phyloP scores from a whole-genome alignment of 1,140 invertebrate species.

The Sipha flava region DNA sequence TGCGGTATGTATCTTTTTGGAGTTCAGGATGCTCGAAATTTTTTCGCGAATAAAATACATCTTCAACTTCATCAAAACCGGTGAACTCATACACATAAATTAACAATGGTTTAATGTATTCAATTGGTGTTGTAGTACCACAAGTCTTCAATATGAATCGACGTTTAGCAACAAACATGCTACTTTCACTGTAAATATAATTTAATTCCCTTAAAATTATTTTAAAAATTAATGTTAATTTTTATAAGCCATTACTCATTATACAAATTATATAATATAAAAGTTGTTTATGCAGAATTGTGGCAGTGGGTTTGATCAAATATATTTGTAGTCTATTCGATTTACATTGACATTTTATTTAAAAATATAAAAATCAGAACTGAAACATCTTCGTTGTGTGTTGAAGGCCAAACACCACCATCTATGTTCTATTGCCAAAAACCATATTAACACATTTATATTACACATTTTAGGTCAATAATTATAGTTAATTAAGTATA shows the following conservation, averaged over 20 bases:
- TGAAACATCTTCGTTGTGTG: background rate
- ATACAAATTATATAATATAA: background rate
- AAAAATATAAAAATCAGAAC: background rate
- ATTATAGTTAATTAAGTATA: too few species aligned
- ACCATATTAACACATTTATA: background rate
- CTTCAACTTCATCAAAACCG: conserved; percentile 70
- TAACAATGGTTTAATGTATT: conserved; percentile 78
- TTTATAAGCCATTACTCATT: background rate
- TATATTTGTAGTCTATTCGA: background rate
- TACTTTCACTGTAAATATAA: conserved; percentile 76
- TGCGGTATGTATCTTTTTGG: conserved; percentile 74
- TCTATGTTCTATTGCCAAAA: background rate
- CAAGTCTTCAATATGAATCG: conserved; percentile 97
- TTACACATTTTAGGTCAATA: too few species aligned
- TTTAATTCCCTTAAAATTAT: background rate
- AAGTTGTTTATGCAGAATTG: background rate
- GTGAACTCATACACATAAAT: conserved; percentile 74
- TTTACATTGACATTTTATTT: background rate
- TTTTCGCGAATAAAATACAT: conserved; percentile 93
- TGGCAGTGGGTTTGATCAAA: background rate
- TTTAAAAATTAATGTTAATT: background rate
- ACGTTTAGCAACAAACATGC: conserved; percentile 90
- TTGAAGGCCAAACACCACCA: background rate
- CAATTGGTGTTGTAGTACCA: conserved; percentile 91
- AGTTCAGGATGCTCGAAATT: conserved; percentile 90